Conservation (phyloP, 2,888 invertebrate genomes). For the Agonopterix alstromeriana region DNA sequence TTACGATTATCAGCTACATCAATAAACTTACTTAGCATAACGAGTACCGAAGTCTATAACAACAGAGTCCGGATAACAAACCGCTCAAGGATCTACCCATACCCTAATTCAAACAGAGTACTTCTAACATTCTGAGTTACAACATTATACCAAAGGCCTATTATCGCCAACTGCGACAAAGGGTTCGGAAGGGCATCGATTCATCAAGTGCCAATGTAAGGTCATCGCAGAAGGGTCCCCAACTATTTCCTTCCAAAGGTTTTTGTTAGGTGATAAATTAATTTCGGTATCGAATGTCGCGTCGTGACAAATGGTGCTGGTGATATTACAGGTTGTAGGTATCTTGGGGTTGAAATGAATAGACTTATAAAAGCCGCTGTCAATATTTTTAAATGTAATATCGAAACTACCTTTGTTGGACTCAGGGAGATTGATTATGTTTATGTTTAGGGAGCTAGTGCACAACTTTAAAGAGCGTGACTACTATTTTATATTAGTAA, state of each 20-base stretch:
- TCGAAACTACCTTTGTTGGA: no score
- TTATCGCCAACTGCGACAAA: conserved; percentile 36
- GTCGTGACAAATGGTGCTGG: conserved; percentile 1
- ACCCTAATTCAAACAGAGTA: no score
- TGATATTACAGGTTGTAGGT: not conserved
- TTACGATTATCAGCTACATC: no score
- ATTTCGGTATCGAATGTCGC: conserved; percentile 42
- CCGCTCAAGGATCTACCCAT: no score
- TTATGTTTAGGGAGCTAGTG: not conserved
- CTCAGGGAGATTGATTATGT: not conserved
- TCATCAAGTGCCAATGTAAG: conserved; percentile 48
- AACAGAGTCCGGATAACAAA: no score
- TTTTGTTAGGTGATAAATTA: conserved; percentile 54
- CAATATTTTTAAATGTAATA: no score
- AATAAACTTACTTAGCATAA: no score
- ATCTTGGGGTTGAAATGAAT: not conserved
- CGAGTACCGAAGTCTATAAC: no score
- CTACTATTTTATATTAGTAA: no score
- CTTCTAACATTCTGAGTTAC: no score
- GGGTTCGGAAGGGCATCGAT: conserved; percentile 50
- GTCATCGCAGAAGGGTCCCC: conserved; percentile 35
- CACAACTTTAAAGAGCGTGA: no score
- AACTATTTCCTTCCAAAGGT: conserved; percentile 50
- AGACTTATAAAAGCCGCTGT: not conserved
- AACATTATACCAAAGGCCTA: no score